These are phyloP conservation scores for Paraescarpia echinospica DNA, from an alignment of 1,140 invertebrate genomes.

Conservation along the genomic window DNA sequence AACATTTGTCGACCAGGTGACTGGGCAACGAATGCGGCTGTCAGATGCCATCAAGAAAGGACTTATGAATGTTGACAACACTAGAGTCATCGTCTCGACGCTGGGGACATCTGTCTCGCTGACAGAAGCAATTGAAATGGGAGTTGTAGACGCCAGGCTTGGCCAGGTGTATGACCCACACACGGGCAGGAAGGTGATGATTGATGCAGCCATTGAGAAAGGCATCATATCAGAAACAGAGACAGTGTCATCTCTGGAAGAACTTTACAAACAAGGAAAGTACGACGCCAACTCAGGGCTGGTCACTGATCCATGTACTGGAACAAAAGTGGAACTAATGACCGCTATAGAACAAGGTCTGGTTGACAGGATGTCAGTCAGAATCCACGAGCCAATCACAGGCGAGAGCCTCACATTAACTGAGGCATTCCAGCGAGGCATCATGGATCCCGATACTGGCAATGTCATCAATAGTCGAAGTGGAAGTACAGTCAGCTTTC, in stretches of 20 bases:
- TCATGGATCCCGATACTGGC: conserved; percentile 78
- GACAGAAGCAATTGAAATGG: conserved; percentile 13
- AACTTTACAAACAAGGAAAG: conserved; percentile 37
- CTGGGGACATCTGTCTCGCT: not conserved
- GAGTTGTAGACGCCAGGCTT: conserved; percentile 66
- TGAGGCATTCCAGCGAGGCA: conserved; percentile 74
- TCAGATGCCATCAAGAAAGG: conserved; percentile 71
- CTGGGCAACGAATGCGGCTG: conserved; percentile 39
- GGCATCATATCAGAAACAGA: conserved; percentile 38
- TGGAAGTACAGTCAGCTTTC: conserved; percentile 57
- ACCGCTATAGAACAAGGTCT: conserved; percentile 40
- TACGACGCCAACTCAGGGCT: conserved; percentile 40
- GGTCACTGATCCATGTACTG: conserved; percentile 8
- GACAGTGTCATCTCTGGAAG: not conserved
- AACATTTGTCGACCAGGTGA: conserved; percentile 63
- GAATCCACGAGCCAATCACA: conserved; percentile 59
- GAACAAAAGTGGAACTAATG: conserved; percentile 1
- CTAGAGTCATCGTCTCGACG: not conserved
- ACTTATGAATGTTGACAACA: conserved; percentile 55
- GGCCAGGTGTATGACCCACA: conserved; percentile 64
- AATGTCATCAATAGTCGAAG: conserved; percentile 39
- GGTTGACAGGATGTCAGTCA: conserved; percentile 75
- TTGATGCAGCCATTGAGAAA: conserved; percentile 48
- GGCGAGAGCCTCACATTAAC: conserved; percentile 78
- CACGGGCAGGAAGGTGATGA: conserved; percentile 37